These are phyloP conservation scores for Vulpes vulpes DNA, from an alignment of 2,113 vertebrate genomes.

Conservation along the genomic window DNA sequence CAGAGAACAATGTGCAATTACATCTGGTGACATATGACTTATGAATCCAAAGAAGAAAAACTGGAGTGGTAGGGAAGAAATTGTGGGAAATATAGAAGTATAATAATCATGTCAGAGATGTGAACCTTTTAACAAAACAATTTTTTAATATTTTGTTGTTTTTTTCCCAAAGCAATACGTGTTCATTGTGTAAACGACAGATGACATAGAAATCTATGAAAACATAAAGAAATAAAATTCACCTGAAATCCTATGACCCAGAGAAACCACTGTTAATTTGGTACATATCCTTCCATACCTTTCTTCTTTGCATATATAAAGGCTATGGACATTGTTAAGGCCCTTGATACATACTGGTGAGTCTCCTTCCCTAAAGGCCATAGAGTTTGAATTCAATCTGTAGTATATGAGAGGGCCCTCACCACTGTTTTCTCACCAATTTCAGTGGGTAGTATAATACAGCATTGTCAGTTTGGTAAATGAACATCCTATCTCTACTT, in stretches of 20 bases:
- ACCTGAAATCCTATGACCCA: not conserved
- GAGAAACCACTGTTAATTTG: not conserved
- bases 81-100: not conserved
- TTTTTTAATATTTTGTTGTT: not conserved
- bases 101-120: not conserved
- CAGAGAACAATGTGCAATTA: not conserved
- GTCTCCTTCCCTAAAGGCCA: not conserved
- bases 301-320: not conserved
- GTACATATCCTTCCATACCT: not conserved
- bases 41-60: not conserved
- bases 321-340: not conserved
- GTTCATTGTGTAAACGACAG: not conserved
- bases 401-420: not conserved
- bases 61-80: not conserved
- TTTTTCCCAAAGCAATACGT: not conserved
- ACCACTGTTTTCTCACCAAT: not conserved
- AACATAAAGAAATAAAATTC: not conserved
- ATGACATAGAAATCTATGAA: not conserved
- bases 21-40: not conserved
- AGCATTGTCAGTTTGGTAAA: not conserved
- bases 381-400: not conserved
- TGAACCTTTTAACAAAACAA: not conserved
- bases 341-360: not conserved
- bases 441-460: not conserved
- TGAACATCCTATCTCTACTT: not conserved